phyloP scores from a whole-genome alignment of 2,888 invertebrate species.

The Crepidodera aurea region DNA sequence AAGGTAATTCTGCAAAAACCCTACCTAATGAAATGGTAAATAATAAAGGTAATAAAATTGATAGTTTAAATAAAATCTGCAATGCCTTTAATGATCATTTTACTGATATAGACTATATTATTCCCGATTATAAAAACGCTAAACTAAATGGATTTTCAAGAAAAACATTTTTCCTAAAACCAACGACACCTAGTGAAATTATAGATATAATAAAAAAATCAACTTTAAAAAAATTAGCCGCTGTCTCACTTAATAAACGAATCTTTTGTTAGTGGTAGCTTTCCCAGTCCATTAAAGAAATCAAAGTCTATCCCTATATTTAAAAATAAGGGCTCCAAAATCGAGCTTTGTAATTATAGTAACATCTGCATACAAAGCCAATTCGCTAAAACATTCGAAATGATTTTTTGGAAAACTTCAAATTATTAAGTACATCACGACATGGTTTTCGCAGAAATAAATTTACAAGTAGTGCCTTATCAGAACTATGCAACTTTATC shows the following conservation, averaged over 20 bases:
- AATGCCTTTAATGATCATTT: too few relatives aligned
- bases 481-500: constrained; percentile 7
- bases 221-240: too few relatives aligned
- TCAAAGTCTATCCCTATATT: neutral
- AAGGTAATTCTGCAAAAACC: too few relatives aligned
- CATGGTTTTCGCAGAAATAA: constrained; percentile 15
- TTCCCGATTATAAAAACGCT: neutral
- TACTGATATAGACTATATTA: too few relatives aligned
- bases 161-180: too few relatives aligned
- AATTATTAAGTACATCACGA: constrained; percentile 7
- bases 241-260: neutral
- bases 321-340: constrained; percentile 13
- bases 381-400: constrained; percentile 14
- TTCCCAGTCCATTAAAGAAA: neutral
- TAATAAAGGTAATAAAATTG: too few relatives aligned
- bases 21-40: too few relatives aligned
- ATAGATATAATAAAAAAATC: too few relatives aligned
- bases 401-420: constrained; percentile 8
- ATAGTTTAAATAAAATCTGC: too few relatives aligned
- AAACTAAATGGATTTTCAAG: too few relatives aligned
- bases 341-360: constrained; percentile 11
- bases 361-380: constrained; percentile 18
- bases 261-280: neutral
- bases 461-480: constrained; percentile 13
- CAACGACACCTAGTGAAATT: too few relatives aligned